Evolutionary conservation across 2,797 vertebrate genomes (phyloP), one percentile per base, ranked within the genome.

Genomic region (Dendrocincla fuliginosa): DNA sequence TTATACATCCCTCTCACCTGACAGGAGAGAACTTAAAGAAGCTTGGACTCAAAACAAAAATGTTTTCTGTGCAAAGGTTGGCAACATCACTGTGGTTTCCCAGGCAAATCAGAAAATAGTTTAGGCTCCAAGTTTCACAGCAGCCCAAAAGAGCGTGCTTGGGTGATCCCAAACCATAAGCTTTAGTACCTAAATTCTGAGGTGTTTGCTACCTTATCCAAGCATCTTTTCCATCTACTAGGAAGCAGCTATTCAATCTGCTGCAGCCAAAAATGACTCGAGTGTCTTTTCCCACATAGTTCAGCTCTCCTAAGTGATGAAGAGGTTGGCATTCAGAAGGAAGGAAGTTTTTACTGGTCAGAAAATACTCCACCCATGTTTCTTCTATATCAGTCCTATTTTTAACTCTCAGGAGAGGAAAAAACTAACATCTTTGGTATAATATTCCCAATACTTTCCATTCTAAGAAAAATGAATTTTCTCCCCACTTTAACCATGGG

Each of bases 401-500:
- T 12, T 44, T 57, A 68, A 27, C 11, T 59, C 14, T 35, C 6
- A 47, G 25, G 17, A 59, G 6, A 37, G 49, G 22, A 70, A 16
- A 13, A 47, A 77, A 41, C 4, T 11, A 42, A 27, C 2, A 11
- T 3, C 1, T n/a, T 53, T 37, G 37, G 10, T 47, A 67, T 52
- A 52, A 11, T 57, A 42, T 82, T 65, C 5, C 39, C 17, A 73
- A 8, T 11, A 49, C 2, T 63, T 74, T 20, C 4, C 12, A 41
- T 50, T 41, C 17, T 27, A 44, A 88, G n/a, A 41, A 74, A 90
- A 83, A 5, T 28, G 7, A 5, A 68, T 56, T 78, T 9, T 0
- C 11, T 16, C 3, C 4, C 7, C 16, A 22, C 59, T 74, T 67
- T 59, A 55, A 47, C 0, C 24, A 6, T 9, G 2, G 5, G 6